A percentile compares a stretch with the other conserved stretches of the same genome.
phyloP scores from a whole-genome alignment of 2,797 vertebrate genomes.

The Thalassophryne amazonica region DNA sequence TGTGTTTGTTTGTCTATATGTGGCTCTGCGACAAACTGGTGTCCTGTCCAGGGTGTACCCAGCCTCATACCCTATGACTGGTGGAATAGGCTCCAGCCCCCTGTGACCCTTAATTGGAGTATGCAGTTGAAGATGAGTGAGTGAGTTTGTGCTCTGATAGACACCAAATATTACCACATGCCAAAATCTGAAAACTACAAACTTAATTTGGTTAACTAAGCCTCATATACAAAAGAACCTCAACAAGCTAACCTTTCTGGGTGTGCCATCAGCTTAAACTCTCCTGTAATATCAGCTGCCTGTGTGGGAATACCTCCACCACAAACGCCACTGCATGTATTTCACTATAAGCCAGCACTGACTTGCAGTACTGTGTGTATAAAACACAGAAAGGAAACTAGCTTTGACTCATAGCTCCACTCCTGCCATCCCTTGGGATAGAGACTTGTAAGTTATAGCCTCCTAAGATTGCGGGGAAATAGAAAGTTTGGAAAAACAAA shows the following conservation, averaged over 20 bases:
- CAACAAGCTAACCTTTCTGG: background rate
- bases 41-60: too few relatives aligned
- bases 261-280: background rate
- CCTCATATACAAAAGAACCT: background rate
- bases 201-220: background rate
- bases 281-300: too few relatives aligned
- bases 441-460: slow-evolving; percentile 37
- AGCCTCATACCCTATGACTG: too few relatives aligned
- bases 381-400: slow-evolving; percentile 26
- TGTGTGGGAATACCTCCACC: slow-evolving; percentile 10
- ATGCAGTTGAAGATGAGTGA: too few relatives aligned
- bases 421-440: slow-evolving; percentile 2
- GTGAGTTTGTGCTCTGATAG: background rate
- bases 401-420: slow-evolving; percentile 8
- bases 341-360: slow-evolving; percentile 8
- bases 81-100: too few relatives aligned
- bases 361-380: slow-evolving; percentile 15
- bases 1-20: too few relatives aligned
- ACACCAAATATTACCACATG: background rate
- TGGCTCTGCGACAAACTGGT: too few relatives aligned
- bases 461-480: slow-evolving; percentile 31
- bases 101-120: too few relatives aligned
- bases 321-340: slow-evolving; percentile 1
- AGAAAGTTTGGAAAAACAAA: slow-evolving; percentile 42
- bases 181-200: background rate